These are phyloP conservation scores for Engraulis encrasicolus DNA, from an alignment of 2,113 vertebrate genomes.

Conservation along the genomic window DNA sequence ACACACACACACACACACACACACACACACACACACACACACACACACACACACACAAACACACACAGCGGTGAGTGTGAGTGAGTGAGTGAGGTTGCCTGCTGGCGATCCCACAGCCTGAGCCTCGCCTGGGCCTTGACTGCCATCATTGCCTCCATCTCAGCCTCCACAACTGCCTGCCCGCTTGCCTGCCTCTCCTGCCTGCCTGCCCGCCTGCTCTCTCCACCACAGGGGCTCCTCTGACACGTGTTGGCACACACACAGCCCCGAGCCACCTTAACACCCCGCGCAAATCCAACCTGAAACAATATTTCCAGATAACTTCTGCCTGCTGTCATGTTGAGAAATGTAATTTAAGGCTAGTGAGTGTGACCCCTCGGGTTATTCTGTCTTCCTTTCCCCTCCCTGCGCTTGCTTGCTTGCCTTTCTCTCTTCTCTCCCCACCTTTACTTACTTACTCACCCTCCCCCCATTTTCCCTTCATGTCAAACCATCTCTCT, in stretches of 20 bases:
- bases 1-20: not conserved
- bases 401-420: no score
- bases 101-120: no score
- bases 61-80: not conserved
- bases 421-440: no score
- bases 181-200: not conserved
- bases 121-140: no score
- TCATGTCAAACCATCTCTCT: no score
- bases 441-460: no score
- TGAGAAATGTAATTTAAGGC: conserved; percentile 78
- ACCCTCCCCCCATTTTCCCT: no score
- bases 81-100: no score
- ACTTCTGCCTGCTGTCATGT: conserved; percentile 73
- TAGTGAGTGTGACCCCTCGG: conserved; percentile 71
- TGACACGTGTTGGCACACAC: conserved; percentile 49
- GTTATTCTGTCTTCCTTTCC: conserved; percentile 57
- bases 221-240: not conserved
- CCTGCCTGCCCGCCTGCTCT: not conserved
- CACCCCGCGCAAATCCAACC: conserved; percentile 67
- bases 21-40: not conserved
- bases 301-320: conserved; percentile 74
- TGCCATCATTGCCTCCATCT: not conserved
- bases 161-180: no score
- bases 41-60: conserved; percentile 1
- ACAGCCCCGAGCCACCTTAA: conserved; percentile 62